Evolutionary conservation across 2,797 vertebrate genomes (phyloP).

Genomic region (Syngnathus acus): DNA sequence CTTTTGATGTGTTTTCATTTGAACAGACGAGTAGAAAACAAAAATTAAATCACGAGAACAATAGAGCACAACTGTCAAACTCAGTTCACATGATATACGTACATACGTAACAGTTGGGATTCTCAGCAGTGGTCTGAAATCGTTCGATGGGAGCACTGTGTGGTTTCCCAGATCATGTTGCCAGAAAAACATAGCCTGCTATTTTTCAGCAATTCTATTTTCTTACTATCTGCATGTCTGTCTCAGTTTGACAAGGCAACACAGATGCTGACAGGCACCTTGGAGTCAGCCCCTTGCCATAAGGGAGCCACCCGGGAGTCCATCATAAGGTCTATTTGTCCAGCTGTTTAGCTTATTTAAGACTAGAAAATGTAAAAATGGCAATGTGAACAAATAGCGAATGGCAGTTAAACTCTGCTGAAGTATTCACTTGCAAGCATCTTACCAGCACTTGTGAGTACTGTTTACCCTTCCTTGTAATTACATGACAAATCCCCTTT

Average conservation of each 20-base stretch:
- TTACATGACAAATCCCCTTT: too few species aligned
- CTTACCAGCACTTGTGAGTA: too few species aligned
- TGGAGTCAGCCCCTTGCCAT: constrained; percentile 37
- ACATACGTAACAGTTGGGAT: constrained; percentile 23
- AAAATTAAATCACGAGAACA: constrained; percentile 3
- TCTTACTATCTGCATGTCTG: constrained; percentile 59
- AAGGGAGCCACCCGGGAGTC: constrained; percentile 56
- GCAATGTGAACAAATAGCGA: constrained; percentile 16
- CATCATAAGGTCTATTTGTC: constrained; percentile 53
- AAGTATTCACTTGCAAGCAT: too few species aligned
- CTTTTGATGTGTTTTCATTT: background rate
- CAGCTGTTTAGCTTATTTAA: constrained; percentile 51
- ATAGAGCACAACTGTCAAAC: constrained; percentile 6
- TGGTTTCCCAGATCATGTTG: constrained; percentile 36
- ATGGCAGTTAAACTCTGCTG: background rate
- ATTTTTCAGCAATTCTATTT: constrained; percentile 51
- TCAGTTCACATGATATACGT: constrained; percentile 28
- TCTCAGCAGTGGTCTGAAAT: constrained; percentile 25
- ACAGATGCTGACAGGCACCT: constrained; percentile 58
- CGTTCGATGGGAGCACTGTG: constrained; percentile 28
- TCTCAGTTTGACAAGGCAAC: constrained; percentile 62
- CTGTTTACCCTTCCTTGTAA: too few species aligned
- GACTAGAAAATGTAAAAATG: background rate
- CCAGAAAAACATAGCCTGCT: constrained; percentile 49
- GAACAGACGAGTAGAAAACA: constrained; percentile 45